Evolutionary conservation across 1,140 invertebrate genomes (phyloP).

Genomic region (Polyergus mexicanus): DNA sequence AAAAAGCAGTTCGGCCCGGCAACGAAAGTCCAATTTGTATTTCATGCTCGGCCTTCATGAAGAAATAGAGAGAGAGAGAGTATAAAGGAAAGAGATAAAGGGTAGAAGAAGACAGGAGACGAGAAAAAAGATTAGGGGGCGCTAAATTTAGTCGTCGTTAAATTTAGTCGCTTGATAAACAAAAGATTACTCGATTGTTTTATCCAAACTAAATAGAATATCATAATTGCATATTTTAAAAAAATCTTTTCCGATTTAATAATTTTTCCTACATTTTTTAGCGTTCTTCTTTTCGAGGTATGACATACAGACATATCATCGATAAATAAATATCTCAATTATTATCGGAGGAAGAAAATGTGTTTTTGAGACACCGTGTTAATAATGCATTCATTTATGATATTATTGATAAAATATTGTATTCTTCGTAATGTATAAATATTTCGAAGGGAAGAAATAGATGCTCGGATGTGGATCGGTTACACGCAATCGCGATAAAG

Average conservation of each 20-base stretch:
- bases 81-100: neutral
- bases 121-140: conserved; percentile 35
- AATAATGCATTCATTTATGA: neutral
- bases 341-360: neutral
- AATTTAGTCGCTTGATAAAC: conserved; percentile 43
- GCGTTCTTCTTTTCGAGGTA: neutral
- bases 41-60: conserved; percentile 34
- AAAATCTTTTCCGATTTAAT: neutral
- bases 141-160: conserved; percentile 37
- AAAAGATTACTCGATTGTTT: neutral
- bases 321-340: neutral
- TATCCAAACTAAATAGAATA: neutral
- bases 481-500: conserved; percentile 36
- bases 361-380: neutral
- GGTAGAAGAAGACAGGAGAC: conserved; percentile 17
- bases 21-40: conserved; percentile 59
- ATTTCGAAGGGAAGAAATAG: neutral
- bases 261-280: neutral
- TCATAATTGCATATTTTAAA: conserved; percentile 1
- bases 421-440: neutral
- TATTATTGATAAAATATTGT: neutral
- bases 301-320: neutral
- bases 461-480: neutral
- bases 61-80: neutral
- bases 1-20: conserved; percentile 54